Evolutionary conservation across 2,888 invertebrate genomes (phyloP).

Genomic region (Drosophila melanosoma): DNA sequence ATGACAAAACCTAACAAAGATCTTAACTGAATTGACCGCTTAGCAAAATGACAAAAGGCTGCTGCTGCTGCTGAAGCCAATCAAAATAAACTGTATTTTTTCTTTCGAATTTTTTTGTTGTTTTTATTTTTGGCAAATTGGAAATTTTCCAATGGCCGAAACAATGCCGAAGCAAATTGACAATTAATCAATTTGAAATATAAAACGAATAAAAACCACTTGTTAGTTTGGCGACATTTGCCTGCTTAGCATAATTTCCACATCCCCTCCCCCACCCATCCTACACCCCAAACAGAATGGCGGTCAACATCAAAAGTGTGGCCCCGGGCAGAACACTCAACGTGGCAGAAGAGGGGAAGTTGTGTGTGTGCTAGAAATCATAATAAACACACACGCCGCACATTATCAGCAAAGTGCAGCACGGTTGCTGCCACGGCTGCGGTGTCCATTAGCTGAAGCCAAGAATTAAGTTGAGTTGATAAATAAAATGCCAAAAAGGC

Average conservation of each 20-base stretch:
- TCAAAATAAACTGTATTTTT: conserved; percentile 15
- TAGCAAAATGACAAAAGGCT: conserved; percentile 1
- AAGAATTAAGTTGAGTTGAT: conserved; percentile 78
- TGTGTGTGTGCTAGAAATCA: conserved; percentile 64
- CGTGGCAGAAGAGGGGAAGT: neutral
- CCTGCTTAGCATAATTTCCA: conserved; percentile 30
- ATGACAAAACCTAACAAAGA: conserved; percentile 45
- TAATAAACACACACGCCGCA: conserved; percentile 78
- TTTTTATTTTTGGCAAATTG: neutral
- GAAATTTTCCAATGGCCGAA: conserved; percentile 4
- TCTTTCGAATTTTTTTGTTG: neutral
- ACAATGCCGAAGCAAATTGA: conserved; percentile 28
- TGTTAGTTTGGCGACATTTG: neutral
- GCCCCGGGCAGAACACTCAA: neutral
- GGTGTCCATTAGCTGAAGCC: conserved; percentile 73
- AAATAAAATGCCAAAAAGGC: conserved; percentile 70
- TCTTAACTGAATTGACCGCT: neutral
- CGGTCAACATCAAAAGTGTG: conserved; percentile 37
- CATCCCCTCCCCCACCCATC: conserved; percentile 5
- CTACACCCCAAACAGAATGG: neutral
- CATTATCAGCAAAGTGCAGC: conserved; percentile 78
- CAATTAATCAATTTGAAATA: conserved; percentile 41
- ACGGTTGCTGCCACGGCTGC: neutral
- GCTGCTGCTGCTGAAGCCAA: neutral
- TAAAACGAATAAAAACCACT: conserved; percentile 5